Evolutionary conservation across 2,113 vertebrate genomes (phyloP), one percentile per base, ranked within the genome.

Genomic region (Casuarius casuarius): DNA sequence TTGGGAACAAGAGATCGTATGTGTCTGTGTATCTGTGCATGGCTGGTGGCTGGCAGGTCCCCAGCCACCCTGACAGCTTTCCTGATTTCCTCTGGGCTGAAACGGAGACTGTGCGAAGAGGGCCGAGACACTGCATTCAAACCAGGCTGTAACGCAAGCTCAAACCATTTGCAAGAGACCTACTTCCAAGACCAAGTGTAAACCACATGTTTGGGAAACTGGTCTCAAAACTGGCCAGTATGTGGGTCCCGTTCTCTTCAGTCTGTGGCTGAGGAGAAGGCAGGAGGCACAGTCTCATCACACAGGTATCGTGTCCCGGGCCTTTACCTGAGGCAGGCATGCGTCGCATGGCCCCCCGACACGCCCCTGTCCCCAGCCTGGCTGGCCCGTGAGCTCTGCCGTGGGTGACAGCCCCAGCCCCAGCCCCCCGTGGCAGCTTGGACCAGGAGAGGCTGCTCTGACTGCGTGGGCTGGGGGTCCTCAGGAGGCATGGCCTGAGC

Each of bases 331-430:
- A 48, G 46, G 46, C 6, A 48, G 46, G 46, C 7, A 6, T 48
- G 54, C 26, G 26, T 56, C 29, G 51, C 51, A 25, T 12, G 46
- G 22, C 51, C 25, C 63, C 26, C 63, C 14, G 16, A 16, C 63
- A 28, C 38, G 42, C 17, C 9, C 40, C 26, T 66, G 38, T 66
- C 38, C 40, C 35, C 40, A 40, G 65, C 65, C 26, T 66, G 26
- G 38, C 40, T 44, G 25, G 9, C 25, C 22, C 38, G 14, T 65
- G 22, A 52, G 51, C 54, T 56, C 25, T 56, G 82, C 31, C 0
- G 0, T 25, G 58, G 22, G 3, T 76, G 54, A 44, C 35, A 1
- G 4, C 22, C 21, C 67, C 2, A 5, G n/a, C 31, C 20, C 8
- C n/a, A 26, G 22, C 25, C 44, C 91, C 8, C 61, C 88, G 26